These are phyloP conservation scores for Centropyge bicolor DNA, from an alignment of 2,797 vertebrate species.

Conservation along the genomic window DNA sequence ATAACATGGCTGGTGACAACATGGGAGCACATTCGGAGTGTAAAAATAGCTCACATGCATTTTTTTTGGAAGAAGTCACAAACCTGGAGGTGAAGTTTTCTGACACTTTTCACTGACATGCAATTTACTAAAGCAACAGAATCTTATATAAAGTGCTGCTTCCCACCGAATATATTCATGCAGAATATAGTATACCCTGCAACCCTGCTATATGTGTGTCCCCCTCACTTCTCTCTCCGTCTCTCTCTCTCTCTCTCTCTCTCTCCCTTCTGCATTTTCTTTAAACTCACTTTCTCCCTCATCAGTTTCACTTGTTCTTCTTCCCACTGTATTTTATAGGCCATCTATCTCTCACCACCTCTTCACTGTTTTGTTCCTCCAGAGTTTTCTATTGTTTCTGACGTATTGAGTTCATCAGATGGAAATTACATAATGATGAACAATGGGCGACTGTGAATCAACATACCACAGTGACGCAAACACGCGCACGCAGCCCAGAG, in stretches of 20 bases:
- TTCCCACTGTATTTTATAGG: slow-evolving; percentile 22
- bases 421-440: slow-evolving; percentile 64
- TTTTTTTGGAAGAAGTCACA: slow-evolving; percentile 17
- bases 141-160: slow-evolving; percentile 24
- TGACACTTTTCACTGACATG: slow-evolving; percentile 20
- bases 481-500: slow-evolving; percentile 27
- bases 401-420: slow-evolving; percentile 71
- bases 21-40: neutral
- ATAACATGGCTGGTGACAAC: neutral
- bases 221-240: neutral
- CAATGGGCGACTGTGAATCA: slow-evolving; percentile 56
- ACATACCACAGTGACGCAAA: slow-evolving; percentile 40
- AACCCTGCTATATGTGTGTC: slow-evolving; percentile 19
- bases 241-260: slow-evolving; percentile 10
- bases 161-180: slow-evolving; percentile 35
- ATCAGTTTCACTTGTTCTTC: slow-evolving; percentile 25
- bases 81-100: slow-evolving; percentile 12
- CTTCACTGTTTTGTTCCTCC: slow-evolving; percentile 27
- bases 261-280: neutral
- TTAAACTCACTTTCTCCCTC: slow-evolving; percentile 22
- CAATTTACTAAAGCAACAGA: slow-evolving; percentile 36
- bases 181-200: slow-evolving; percentile 19
- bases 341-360: slow-evolving; percentile 16
- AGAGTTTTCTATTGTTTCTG: slow-evolving; percentile 52
- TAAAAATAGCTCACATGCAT: neutral